These are phyloP conservation scores for Kryptolebias marmoratus DNA, from an alignment of 2,113 vertebrate genomes.

Conservation along the genomic window DNA sequence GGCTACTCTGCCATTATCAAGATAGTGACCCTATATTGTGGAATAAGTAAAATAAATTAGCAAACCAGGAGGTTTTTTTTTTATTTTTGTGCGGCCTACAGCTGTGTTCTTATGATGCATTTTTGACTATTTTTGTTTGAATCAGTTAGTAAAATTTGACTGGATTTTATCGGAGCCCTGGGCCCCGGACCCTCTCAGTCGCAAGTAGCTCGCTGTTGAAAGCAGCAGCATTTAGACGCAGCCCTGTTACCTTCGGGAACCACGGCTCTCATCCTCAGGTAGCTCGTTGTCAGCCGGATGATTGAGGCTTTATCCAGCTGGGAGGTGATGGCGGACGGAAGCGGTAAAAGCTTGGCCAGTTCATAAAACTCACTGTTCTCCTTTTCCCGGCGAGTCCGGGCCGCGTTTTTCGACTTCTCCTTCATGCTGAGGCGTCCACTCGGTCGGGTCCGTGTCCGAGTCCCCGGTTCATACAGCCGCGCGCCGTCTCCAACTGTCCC, in stretches of 20 bases:
- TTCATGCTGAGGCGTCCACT: constrained; percentile 84
- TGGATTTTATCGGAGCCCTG: too few relatives aligned
- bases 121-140: too few relatives aligned
- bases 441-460: not conserved
- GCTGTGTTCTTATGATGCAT: too few relatives aligned
- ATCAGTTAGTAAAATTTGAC: too few relatives aligned
- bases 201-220: too few relatives aligned
- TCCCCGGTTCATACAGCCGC: not conserved
- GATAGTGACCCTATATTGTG: too few relatives aligned
- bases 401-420: constrained; percentile 99
- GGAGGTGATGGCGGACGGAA: constrained; percentile 98
- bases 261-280: constrained; percentile 97
- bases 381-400: constrained; percentile 97
- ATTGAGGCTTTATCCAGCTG: constrained; percentile 99
- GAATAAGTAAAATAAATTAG: too few relatives aligned
- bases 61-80: too few relatives aligned
- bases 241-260: constrained; percentile 91
- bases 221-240: too few relatives aligned
- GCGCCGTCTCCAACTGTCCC: not conserved
- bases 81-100: too few relatives aligned
- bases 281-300: constrained; percentile 97
- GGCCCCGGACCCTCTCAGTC: too few relatives aligned
- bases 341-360: constrained; percentile 95
- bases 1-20: too few relatives aligned
- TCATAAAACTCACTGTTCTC: constrained; percentile 99